phyloP scores from a whole-genome alignment of 1,140 invertebrate species.

The Popillia japonica region DNA sequence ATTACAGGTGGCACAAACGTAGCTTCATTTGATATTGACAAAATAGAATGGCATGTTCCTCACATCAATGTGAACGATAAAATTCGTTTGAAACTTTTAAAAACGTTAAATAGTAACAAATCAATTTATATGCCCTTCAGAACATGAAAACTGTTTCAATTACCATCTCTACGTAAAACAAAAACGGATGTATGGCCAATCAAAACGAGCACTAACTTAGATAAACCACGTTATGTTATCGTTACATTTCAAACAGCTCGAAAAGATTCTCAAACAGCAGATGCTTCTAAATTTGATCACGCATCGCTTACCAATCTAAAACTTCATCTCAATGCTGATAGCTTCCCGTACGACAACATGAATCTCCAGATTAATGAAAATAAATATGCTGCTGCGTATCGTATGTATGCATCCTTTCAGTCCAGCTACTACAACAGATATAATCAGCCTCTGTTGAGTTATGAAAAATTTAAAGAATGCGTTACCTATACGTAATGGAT shows the following conservation, averaged over 20 bases:
- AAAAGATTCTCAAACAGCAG: no score
- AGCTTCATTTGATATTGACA: slow-evolving; percentile 19
- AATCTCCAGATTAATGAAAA: neutral
- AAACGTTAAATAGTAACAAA: slow-evolving; percentile 30
- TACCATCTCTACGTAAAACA: slow-evolving; percentile 37
- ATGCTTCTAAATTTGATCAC: neutral
- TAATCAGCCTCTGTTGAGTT: neutral
- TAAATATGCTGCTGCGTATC: neutral
- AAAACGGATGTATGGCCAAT: slow-evolving; percentile 43
- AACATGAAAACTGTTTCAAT: slow-evolving; percentile 43
- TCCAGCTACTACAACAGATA: neutral
- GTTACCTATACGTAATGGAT: neutral
- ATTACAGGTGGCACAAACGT: neutral
- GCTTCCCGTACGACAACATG: neutral
- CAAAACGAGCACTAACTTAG: slow-evolving; percentile 40
- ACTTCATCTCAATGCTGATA: neutral
- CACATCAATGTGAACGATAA: slow-evolving; percentile 41
- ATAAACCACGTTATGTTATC: slow-evolving; percentile 42
- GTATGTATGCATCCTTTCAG: neutral
- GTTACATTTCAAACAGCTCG: slow-evolving; percentile 40
- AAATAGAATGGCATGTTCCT: slow-evolving; percentile 43
- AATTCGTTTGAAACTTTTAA: slow-evolving; percentile 34
- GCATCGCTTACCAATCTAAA: neutral
- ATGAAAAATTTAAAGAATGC: neutral
- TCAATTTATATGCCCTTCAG: slow-evolving; percentile 40